Base-by-base conservation (phyloP, 2,888 invertebrate species). In the Ochlodes sylvanus region DNA sequence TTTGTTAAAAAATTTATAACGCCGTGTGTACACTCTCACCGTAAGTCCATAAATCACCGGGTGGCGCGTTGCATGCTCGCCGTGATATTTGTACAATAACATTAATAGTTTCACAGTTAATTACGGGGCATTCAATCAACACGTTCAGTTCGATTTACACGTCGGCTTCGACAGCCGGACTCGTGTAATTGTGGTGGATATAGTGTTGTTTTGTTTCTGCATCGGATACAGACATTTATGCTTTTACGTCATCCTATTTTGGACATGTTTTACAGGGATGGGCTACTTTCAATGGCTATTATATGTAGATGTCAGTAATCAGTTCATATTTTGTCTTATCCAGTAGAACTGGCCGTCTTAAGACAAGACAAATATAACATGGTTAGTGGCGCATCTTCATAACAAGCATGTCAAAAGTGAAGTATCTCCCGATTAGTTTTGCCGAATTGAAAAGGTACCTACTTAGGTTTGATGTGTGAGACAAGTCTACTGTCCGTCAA, bases 31-130 rank as follows among this genome's bases (percentile, higher is more conserved):
- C 47, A 7, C 55, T 32, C 32, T 7, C 56, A 17, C 44, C 3
- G 7, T 3, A 14, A 34, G 38, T 15, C 61, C 27, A 61, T 61
- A 62, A 62, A 62, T 62, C 62, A 52, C 34, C 19, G 38, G 12
- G 7, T 9, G 14, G 62, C 17, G 52, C 17, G 38, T 9, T 38
- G 38, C 12, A 12, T 38, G 61, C 50, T 38, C 50, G 52, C 19
- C 17, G 38, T 34, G 34, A 19, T 38, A 19, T 52, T 62, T 62
- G 50, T 38, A 62, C 38, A 62, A 52, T 62, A 52, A 52, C 62
- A 52, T 62, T 52, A 50, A 62, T 52, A 52, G 27, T 62, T 62
- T 62, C 34, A 62, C 62, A 62, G 62, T 62, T 62, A 60, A 60
- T 60, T 60, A 60, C 44, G 42, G 42, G n/a, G 58, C 44, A 60